Evolutionary conservation across 2,113 vertebrate genomes (phyloP).

Genomic region (Xyliphius kryptos): DNA sequence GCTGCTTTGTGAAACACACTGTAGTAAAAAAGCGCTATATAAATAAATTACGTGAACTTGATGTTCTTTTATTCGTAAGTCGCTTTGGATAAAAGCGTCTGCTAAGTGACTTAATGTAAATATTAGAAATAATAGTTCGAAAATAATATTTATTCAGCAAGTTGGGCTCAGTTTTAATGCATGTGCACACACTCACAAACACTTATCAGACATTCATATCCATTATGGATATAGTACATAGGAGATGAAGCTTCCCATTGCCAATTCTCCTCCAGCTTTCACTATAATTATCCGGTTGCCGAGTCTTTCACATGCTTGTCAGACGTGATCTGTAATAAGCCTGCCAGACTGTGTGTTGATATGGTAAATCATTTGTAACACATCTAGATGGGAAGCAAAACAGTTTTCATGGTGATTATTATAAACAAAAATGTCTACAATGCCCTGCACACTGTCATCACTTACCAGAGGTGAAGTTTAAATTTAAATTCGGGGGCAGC

Average conservation of each 20-base stretch:
- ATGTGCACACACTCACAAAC: not conserved
- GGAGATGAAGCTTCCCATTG: not conserved
- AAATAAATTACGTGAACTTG: no score
- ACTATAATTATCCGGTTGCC: slow-evolving; percentile 3
- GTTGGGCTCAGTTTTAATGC: no score
- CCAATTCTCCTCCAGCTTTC: not conserved
- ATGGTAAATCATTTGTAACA: slow-evolving; percentile 23
- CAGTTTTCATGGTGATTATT: slow-evolving; percentile 12
- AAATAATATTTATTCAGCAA: no score
- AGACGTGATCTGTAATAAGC: slow-evolving; percentile 21
- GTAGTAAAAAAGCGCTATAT: no score
- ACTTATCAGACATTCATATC: slow-evolving; percentile 14
- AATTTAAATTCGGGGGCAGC: not conserved
- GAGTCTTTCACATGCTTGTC: slow-evolving; percentile 19
- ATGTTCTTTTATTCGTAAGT: no score
- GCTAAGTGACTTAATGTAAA: no score
- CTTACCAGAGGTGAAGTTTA: slow-evolving; percentile 3
- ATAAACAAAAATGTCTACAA: slow-evolving; percentile 12
- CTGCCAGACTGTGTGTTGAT: slow-evolving; percentile 22
- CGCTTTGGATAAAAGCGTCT: no score
- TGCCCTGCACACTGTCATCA: not conserved
- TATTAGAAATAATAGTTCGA: no score
- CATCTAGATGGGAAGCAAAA: slow-evolving; percentile 24
- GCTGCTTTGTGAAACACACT: no score
- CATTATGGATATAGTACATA: slow-evolving; percentile 3